Base-by-base conservation (phyloP, 2,888 invertebrate genomes). In the Xestia sexstrigata region DNA sequence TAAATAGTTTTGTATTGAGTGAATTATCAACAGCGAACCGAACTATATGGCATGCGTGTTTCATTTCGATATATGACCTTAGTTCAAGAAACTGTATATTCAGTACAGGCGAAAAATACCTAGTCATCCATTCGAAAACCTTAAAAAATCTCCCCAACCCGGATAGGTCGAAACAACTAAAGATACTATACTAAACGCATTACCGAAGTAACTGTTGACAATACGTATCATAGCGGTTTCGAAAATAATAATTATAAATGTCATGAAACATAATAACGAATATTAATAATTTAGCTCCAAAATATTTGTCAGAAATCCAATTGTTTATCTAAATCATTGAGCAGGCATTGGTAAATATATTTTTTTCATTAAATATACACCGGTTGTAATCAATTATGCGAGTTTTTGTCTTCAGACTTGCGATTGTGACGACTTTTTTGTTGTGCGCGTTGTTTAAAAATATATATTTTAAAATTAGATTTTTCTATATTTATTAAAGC, bases 181-280 rank as follows among this genome's bases (percentile, higher is more conserved):
- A 92, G 86, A 91, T 87, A 89, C 86, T 92, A 91, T 96, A 95
- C 95, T 93, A 91, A 91, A 88, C 92, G 88, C 95, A 90, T 95
- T 94, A 93, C 69, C 74, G 39, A 58, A 67, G 78, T 89, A 93
- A 95, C 95, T 95, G 87, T 62, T 88, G 90, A 84, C 90, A 94
- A 93, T 95, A 96, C 94, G 91, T 90, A 92, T 90, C 90, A 93
- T 94, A 96, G 92, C 91, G 88, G 90, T 89, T 86, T 82, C 84
- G 69, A 52, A 60, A 60, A 72, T 74, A 69, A 73, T 76, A 26
- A 65, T 65, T 65, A 65, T 42, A 42, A 74, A 81, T 84, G 84
- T 84, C 85, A 84, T 84, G 74, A 76, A n/a, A 73, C 67, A 75
- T 78, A 84, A 82, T 71, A 82, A 82, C 63, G 2, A 55, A 13